These are phyloP conservation scores for Plagiodera versicolora DNA, from an alignment of 2,888 invertebrate genomes.

Conservation along the genomic window DNA sequence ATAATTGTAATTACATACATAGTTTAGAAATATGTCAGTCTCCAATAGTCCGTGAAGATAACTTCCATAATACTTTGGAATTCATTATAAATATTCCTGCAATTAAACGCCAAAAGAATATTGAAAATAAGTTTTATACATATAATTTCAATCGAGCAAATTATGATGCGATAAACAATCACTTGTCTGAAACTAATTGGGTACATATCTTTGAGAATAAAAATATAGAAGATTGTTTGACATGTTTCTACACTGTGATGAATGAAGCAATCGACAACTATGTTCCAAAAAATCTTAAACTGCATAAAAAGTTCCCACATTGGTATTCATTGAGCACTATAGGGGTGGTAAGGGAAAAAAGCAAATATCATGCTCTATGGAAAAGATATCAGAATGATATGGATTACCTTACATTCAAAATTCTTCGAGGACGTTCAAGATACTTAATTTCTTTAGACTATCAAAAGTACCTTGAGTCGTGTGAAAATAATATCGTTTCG, in stretches of 20 bases:
- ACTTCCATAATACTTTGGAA: background rate
- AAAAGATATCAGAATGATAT: slow-evolving; percentile 1
- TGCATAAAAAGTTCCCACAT: background rate
- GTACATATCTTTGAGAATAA: background rate
- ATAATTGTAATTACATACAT: background rate
- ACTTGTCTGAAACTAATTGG: background rate
- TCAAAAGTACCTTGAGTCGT: background rate
- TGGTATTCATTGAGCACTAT: background rate
- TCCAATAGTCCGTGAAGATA: slow-evolving; percentile 3
- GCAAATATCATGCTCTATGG: slow-evolving; percentile 1
- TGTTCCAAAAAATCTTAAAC: background rate
- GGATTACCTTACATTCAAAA: background rate
- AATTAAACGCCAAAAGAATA: background rate
- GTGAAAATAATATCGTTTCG: background rate
- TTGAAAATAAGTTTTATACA: background rate
- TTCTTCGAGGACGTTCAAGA: slow-evolving; percentile 1
- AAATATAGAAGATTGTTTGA: background rate
- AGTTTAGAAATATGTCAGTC: background rate
- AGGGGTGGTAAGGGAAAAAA: background rate
- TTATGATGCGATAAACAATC: background rate
- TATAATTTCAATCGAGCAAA: background rate
- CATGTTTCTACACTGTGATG: background rate
- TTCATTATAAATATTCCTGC: background rate
- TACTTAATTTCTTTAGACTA: background rate
- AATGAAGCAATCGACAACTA: background rate